Percentiles rank a stretch among this genome's conserved stretches.
phyloP scores from a whole-genome alignment of 2,113 vertebrate species.

The Reinhardtius hippoglossoides region DNA sequence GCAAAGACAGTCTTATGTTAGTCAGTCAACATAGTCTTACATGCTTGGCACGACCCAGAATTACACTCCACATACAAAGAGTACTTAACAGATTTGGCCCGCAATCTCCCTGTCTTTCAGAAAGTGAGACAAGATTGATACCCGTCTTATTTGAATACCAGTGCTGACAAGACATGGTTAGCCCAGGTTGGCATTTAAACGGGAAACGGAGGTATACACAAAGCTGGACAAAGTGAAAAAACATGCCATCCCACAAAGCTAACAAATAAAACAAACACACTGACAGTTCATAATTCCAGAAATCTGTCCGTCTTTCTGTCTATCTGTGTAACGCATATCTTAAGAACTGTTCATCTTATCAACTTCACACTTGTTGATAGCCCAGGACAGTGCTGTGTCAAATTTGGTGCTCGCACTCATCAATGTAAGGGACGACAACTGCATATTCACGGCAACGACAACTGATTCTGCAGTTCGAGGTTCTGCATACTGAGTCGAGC shows the following conservation, averaged over 20 bases:
- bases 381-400: no score
- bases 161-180: not conserved
- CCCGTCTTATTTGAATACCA: not conserved
- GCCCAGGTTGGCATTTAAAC: not conserved
- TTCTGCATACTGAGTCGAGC: no score
- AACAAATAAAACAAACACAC: not conserved
- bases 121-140: not conserved
- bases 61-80: not conserved
- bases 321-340: no score
- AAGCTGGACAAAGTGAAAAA: not conserved
- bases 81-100: no score
- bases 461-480: no score
- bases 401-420: no score
- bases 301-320: no score
- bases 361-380: no score
- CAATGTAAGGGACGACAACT: no score
- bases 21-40: not conserved
- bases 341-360: no score
- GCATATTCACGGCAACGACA: no score
- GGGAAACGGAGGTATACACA: not conserved
- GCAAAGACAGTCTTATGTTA: conserved; percentile 2
- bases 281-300: no score
- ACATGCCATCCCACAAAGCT: not conserved
- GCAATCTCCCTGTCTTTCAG: not conserved
- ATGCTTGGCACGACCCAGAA: conserved; percentile 1